Conservation (phyloP, 2,113 vertebrate species). For the Leuciscus idus region DNA sequence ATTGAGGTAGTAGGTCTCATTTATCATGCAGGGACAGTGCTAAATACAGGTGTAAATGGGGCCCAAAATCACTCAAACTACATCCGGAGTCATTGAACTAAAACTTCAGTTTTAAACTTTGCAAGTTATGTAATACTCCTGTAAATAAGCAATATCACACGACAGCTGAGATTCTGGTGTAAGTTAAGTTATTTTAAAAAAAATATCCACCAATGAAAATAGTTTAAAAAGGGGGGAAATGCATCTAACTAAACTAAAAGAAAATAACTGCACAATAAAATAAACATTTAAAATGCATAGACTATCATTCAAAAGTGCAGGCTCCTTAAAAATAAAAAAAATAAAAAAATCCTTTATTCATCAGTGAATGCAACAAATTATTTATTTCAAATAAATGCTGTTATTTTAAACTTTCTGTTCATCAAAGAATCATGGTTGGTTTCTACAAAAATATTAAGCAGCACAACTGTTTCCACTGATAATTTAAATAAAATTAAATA, state of each 20-base stretch:
- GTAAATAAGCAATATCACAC: background rate
- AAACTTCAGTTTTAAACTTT: background rate
- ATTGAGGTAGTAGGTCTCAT: background rate
- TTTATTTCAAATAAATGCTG: background rate
- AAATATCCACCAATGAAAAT: background rate
- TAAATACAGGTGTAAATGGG: background rate
- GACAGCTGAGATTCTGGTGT: background rate
- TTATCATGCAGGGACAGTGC: background rate
- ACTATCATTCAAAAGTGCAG: too few species aligned
- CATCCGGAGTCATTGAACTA: background rate
- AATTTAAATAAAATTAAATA: background rate
- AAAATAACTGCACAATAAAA: background rate
- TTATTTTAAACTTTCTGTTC: background rate
- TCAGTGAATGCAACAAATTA: background rate
- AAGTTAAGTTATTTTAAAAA: background rate
- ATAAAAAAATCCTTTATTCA: background rate
- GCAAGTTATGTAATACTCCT: background rate
- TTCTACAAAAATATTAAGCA: background rate
- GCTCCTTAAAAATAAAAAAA: background rate
- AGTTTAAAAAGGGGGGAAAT: background rate
- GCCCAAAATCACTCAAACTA: background rate
- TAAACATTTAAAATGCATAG: too few species aligned
- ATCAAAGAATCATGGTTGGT: background rate
- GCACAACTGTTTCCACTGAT: background rate
- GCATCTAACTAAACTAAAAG: background rate